phyloP scores from a whole-genome alignment of 2,797 vertebrate genomes.

The Trichosurus vulpecula region DNA sequence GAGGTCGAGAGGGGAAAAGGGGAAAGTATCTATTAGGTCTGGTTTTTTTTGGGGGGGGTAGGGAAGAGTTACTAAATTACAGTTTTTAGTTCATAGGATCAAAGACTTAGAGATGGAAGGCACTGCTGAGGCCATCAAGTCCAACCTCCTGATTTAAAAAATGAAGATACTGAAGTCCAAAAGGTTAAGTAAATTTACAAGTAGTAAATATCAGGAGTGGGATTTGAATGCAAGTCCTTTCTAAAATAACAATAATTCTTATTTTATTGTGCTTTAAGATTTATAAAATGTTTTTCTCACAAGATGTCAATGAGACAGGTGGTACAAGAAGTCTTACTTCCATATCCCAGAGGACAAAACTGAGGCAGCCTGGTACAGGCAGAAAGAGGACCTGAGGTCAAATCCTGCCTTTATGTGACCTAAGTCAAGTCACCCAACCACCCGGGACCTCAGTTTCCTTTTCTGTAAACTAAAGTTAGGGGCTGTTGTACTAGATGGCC shows the following conservation, averaged over 20 bases:
- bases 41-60: not conserved
- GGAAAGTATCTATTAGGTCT: not conserved
- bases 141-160: not conserved
- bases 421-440: not conserved
- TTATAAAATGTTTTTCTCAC: not conserved
- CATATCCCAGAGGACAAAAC: not conserved
- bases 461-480: not conserved
- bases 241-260: not conserved
- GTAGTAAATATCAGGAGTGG: not conserved
- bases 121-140: not conserved
- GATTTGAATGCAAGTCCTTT: not conserved
- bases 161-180: not conserved
- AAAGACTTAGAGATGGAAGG: not conserved
- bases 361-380: not conserved
- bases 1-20: no score
- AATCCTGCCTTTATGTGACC: not conserved
- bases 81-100: not conserved
- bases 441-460: not conserved
- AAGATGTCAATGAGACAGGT: not conserved
- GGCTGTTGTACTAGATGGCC: not conserved
- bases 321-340: not conserved
- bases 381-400: not conserved
- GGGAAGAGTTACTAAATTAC: not conserved
- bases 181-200: not conserved
- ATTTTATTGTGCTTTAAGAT: not conserved